phyloP scores from a whole-genome alignment of 2,888 invertebrate species.

The Drosophila suboccidentalis region DNA sequence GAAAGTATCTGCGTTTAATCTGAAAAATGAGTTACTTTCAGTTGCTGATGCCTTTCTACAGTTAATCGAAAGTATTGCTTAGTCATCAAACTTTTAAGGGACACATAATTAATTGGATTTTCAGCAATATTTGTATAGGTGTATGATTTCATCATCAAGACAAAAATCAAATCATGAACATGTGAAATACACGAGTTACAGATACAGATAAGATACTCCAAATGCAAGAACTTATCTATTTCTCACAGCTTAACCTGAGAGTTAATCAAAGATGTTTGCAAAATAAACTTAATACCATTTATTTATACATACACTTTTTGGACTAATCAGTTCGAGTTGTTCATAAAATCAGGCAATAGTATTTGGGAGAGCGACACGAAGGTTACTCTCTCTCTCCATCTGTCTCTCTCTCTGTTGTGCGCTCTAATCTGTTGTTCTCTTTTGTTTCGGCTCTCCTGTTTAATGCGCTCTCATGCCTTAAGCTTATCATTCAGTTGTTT shows the following conservation, averaged over 20 bases:
- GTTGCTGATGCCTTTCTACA: slow-evolving; percentile 2
- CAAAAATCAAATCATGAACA: slow-evolving; percentile 5
- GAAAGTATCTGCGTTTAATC: not conserved
- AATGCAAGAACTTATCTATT: too few species aligned
- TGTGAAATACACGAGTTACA: not conserved
- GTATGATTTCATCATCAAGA: slow-evolving; percentile 27
- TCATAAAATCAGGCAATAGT: slow-evolving; percentile 20
- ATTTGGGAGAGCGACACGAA: slow-evolving; percentile 8
- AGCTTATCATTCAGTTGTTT: slow-evolving; percentile 43
- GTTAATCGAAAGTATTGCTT: slow-evolving; percentile 4
- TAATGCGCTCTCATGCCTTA: slow-evolving; percentile 34
- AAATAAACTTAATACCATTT: not conserved
- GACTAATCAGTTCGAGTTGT: slow-evolving; percentile 48
- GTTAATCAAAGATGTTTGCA: not conserved
- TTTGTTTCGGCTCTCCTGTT: slow-evolving; percentile 24
- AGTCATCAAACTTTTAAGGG: too few species aligned
- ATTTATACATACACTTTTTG: slow-evolving; percentile 11
- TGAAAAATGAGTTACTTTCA: not conserved
- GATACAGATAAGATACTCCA: not conserved
- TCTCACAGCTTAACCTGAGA: not conserved
- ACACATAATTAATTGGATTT: slow-evolving; percentile 2
- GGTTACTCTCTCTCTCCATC: slow-evolving; percentile 11
- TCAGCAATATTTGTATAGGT: not conserved
- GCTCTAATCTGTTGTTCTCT: slow-evolving; percentile 10
- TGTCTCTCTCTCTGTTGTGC: slow-evolving; percentile 16